Conservation (phyloP, 2,888 invertebrate species). For the Choristoneura rosaceana region DNA sequence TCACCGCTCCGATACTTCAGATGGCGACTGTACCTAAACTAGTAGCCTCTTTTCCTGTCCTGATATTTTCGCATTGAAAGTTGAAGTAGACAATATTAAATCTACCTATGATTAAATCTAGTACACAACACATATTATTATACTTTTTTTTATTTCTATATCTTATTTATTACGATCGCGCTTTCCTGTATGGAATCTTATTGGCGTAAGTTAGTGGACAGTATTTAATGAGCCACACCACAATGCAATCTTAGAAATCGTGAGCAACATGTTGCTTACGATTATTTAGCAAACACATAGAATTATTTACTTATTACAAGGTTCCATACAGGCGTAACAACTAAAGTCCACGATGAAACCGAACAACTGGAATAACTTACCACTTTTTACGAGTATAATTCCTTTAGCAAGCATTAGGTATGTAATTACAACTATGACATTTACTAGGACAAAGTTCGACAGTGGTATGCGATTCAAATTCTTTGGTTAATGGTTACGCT, state of each 20-base stretch:
- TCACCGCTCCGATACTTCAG: background rate
- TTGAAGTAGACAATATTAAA: background rate
- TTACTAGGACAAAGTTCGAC: background rate
- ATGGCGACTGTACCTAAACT: background rate
- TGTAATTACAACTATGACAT: background rate
- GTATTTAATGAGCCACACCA: background rate
- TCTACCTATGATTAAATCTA: background rate
- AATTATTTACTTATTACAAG: no score
- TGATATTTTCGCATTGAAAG: background rate
- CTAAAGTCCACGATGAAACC: background rate
- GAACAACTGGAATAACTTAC: no score
- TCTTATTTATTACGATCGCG: background rate
- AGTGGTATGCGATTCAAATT: background rate
- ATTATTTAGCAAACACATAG: no score
- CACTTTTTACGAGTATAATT: background rate
- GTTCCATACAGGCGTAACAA: background rate
- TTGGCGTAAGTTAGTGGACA: background rate
- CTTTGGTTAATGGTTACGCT: background rate
- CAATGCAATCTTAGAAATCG: background rate
- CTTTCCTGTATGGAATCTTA: background rate
- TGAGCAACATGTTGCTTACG: background rate
- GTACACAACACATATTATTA: background rate
- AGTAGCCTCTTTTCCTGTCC: background rate
- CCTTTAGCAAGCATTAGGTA: background rate
- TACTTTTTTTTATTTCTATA: background rate